Evolutionary conservation across 2,888 invertebrate species (phyloP).

Genomic region (Seira ritae): DNA sequence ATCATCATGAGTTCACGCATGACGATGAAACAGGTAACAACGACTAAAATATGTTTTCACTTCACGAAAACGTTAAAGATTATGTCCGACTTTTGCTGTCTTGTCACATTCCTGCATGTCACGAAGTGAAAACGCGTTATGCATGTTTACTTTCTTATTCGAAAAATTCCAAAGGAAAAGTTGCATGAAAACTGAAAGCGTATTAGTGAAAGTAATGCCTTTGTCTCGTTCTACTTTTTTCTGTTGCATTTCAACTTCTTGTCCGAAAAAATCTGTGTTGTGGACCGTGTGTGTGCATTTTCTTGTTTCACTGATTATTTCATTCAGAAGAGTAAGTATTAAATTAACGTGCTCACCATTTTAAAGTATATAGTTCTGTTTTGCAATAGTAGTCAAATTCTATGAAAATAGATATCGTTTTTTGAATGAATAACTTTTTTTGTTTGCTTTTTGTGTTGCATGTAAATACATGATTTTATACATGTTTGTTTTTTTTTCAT

Average conservation of each 20-base stretch:
- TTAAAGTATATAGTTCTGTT: neutral
- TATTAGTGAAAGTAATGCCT: neutral
- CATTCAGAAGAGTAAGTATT: constrained; percentile 58
- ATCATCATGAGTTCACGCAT: constrained; percentile 67
- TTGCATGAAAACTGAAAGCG: neutral
- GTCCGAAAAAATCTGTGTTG: constrained; percentile 28
- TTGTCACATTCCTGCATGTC: constrained; percentile 4
- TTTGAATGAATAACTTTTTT: neutral
- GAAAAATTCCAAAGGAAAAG: too few species aligned
- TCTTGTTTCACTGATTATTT: constrained; percentile 43
- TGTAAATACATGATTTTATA: neutral
- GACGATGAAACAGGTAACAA: constrained; percentile 74
- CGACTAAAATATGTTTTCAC: neutral
- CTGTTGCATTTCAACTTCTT: constrained; percentile 1
- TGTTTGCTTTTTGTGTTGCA: constrained; percentile 5
- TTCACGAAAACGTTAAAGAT: neutral
- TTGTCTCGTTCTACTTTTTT: constrained; percentile 4
- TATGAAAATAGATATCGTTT: neutral
- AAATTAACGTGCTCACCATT: neutral
- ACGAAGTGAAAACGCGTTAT: neutral
- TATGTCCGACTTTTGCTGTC: neutral
- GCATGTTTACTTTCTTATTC: neutral
- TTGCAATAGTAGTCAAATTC: constrained; percentile 1
- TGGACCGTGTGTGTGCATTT: constrained; percentile 41
- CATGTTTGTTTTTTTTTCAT: neutral